These are phyloP conservation scores for Ophiothrix spiculata DNA, from an alignment of 35 echinoderm and acorn worm genomes.

Conservation along the genomic window DNA sequence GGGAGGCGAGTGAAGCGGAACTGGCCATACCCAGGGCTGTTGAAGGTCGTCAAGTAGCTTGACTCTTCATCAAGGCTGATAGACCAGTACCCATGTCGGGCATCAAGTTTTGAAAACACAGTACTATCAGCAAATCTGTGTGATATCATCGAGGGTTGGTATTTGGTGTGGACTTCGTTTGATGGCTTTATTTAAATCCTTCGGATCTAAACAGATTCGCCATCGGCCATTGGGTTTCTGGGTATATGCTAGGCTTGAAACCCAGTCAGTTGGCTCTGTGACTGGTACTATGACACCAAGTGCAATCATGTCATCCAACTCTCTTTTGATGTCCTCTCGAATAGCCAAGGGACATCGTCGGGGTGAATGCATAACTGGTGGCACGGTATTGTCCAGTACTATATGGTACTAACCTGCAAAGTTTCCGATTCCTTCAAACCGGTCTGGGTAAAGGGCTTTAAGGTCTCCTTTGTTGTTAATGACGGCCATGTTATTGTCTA, in stretches of 20 bases:
- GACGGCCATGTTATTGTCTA: background rate
- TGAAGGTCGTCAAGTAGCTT: conserved; percentile 58
- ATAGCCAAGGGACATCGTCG: conserved; percentile 38
- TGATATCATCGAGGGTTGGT: conserved; percentile 55
- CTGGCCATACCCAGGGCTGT: conserved; percentile 57
- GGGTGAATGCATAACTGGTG: conserved; percentile 40
- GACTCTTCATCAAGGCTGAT: conserved; percentile 44
- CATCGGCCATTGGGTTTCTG: conserved; percentile 44
- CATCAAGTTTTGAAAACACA: conserved; percentile 62
- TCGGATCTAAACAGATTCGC: conserved; percentile 52
- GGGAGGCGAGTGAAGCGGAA: conserved; percentile 45
- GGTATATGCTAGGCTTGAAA: conserved; percentile 14
- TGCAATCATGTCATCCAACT: conserved; percentile 46
- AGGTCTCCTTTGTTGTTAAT: conserved; percentile 5
- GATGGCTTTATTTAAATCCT: conserved; percentile 24
- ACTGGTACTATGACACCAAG: conserved; percentile 29
- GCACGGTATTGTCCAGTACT: conserved; percentile 29
- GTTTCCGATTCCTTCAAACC: conserved; percentile 47
- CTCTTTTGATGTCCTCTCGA: conserved; percentile 51
- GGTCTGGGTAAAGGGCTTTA: conserved; percentile 39
- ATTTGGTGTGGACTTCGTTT: conserved; percentile 8
- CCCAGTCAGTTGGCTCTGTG: conserved; percentile 58
- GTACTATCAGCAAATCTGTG: conserved; percentile 33
- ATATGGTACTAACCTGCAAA: conserved; percentile 45
- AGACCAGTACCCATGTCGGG: conserved; percentile 72